These are phyloP conservation scores for Tinea pellionella DNA, from an alignment of 2,888 invertebrate genomes.

Conservation along the genomic window DNA sequence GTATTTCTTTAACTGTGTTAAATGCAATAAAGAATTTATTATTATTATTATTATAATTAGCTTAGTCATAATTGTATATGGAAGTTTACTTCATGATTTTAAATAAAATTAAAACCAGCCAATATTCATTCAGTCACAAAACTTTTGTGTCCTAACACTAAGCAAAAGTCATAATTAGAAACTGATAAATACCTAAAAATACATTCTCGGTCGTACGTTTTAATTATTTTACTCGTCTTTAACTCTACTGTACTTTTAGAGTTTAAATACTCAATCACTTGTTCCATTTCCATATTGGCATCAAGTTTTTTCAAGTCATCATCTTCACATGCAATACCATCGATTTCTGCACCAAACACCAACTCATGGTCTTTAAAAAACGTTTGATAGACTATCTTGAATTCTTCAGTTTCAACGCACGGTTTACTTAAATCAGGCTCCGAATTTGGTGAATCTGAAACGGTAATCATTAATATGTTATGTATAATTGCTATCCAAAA, in stretches of 20 bases:
- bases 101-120: too few relatives aligned
- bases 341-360: constrained; percentile 82
- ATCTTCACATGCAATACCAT: constrained; percentile 58
- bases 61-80: too few relatives aligned
- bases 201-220: constrained; percentile 61
- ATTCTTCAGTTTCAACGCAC: constrained; percentile 76
- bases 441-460: constrained; percentile 51
- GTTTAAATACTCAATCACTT: constrained; percentile 49
- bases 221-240: constrained; percentile 73
- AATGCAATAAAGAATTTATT: too few relatives aligned
- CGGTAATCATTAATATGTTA: neutral
- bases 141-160: too few relatives aligned
- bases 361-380: constrained; percentile 69
- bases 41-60: too few relatives aligned
- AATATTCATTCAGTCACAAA: too few relatives aligned
- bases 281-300: constrained; percentile 31
- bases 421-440: constrained; percentile 62
- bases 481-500: too few relatives aligned
- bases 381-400: constrained; percentile 72
- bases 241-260: constrained; percentile 73
- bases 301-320: constrained; percentile 27
- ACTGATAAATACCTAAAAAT: constrained; percentile 55
- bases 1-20: too few relatives aligned
- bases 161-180: neutral
- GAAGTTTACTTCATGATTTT: too few relatives aligned